A percentile compares a stretch with the other conserved stretches of the same genome.
Evolutionary conservation across 1,140 invertebrate species (phyloP).

Genomic region (Chrysoperla carnea): DNA sequence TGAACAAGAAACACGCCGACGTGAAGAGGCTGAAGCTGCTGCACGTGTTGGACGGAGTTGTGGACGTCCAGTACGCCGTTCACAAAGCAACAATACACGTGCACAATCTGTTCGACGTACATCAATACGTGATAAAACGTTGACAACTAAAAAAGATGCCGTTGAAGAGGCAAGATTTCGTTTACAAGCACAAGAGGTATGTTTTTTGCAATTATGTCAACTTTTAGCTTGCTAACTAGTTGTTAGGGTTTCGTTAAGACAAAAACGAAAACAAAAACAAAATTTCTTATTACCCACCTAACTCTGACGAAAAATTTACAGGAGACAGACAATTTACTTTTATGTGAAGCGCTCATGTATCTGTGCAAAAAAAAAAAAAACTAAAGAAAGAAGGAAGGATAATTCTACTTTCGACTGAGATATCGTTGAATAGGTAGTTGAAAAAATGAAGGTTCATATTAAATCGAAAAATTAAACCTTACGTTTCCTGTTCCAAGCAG

Average conservation of each 20-base stretch:
- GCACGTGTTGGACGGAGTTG: neutral
- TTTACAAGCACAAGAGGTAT: conserved; percentile 43
- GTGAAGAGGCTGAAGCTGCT: conserved; percentile 33
- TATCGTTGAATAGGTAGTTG: too few relatives aligned
- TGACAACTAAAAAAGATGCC: conserved; percentile 89
- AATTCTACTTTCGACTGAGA: too few relatives aligned
- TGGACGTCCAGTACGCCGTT: conserved; percentile 34
- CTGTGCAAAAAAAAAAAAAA: too few relatives aligned
- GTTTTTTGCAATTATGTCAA: too few relatives aligned
- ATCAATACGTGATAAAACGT: conserved; percentile 83
- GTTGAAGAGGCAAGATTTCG: conserved; percentile 73
- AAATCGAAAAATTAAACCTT: too few relatives aligned
- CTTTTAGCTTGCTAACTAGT: neutral
- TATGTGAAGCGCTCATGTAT: too few relatives aligned
- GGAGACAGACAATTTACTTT: too few relatives aligned
- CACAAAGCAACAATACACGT: conserved; percentile 42
- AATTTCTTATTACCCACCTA: neutral
- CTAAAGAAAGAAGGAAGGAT: too few relatives aligned
- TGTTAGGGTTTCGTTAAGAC: conserved; percentile 5
- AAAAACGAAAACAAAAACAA: conserved; percentile 5
- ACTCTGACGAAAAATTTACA: too few relatives aligned
- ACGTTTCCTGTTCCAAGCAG: too few relatives aligned
- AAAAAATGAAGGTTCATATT: too few relatives aligned
- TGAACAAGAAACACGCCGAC: conserved; percentile 70
- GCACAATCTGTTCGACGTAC: conserved; percentile 84